Conservation (phyloP, 1,140 invertebrate genomes). For the Heterodera schachtii region DNA sequence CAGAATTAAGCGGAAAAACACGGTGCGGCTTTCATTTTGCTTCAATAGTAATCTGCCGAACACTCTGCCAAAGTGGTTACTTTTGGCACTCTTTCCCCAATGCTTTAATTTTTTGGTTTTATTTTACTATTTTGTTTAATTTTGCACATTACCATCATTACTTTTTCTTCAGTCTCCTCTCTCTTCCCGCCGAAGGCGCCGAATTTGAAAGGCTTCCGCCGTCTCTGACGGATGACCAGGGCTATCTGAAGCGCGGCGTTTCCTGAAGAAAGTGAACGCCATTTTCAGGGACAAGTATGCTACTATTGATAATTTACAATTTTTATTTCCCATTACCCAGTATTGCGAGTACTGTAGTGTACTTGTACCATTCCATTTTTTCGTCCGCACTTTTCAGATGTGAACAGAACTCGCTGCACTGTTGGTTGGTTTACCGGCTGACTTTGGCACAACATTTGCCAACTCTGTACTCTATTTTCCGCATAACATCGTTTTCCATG, state of each 20-base stretch:
- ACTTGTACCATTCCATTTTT: not conserved
- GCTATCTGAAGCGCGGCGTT: not conserved
- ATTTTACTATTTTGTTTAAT: too few relatives aligned
- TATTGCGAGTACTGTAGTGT: too few relatives aligned
- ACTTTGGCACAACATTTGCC: constrained; percentile 87
- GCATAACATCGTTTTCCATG: constrained; percentile 96
- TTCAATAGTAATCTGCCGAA: too few relatives aligned
- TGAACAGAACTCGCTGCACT: constrained; percentile 92
- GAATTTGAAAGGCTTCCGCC: not conserved
- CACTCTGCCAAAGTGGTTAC: too few relatives aligned
- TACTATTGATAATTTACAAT: constrained; percentile 67
- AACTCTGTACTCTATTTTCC: constrained; percentile 90
- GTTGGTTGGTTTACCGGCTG: constrained; percentile 86
- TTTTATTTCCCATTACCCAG: not conserved
- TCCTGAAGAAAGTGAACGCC: not conserved
- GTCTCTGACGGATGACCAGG: not conserved
- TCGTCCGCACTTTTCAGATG: constrained; percentile 67
- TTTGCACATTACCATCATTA: too few relatives aligned
- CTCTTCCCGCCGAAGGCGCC: too few relatives aligned
- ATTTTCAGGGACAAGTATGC: constrained; percentile 28
- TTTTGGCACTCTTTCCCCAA: too few relatives aligned
- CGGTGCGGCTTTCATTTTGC: too few relatives aligned
- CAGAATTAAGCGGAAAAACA: too few relatives aligned
- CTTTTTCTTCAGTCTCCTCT: too few relatives aligned
- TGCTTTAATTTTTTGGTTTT: too few relatives aligned